These are phyloP conservation scores for Acleris emargana DNA, from an alignment of 2,888 invertebrate species.

Conservation along the genomic window DNA sequence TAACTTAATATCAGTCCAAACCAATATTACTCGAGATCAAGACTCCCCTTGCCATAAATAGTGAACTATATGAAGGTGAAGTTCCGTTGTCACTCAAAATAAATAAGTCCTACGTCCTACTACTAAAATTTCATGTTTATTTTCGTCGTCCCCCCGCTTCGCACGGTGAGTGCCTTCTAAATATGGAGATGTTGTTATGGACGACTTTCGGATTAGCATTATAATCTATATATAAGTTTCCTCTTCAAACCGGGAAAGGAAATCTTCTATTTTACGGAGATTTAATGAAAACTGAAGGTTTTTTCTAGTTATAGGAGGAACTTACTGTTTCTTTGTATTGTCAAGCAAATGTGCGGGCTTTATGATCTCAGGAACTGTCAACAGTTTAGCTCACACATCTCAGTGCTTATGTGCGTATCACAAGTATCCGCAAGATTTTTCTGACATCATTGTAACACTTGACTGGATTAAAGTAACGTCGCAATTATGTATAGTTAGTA, in stretches of 20 bases:
- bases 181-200: constrained; percentile 53
- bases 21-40: neutral
- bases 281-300: neutral
- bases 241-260: constrained; percentile 10
- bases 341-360: no score
- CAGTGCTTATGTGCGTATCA: no score
- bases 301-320: neutral
- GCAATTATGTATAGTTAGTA: no score
- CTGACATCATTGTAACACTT: no score
- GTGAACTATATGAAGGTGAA: constrained; percentile 64
- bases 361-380: no score
- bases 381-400: no score
- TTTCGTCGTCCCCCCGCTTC: constrained; percentile 64
- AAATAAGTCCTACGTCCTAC: constrained; percentile 60
- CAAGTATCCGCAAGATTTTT: no score
- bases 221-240: constrained; percentile 14
- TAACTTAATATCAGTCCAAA: neutral
- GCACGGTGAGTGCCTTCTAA: constrained; percentile 55
- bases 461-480: no score
- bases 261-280: neutral
- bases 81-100: constrained; percentile 73
- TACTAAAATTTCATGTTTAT: constrained; percentile 75
- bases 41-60: constrained; percentile 51
- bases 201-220: constrained; percentile 48
- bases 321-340: neutral